These are phyloP conservation scores for Ichneumoninae sp. DNA, from an alignment of 2,888 invertebrate genomes.

Conservation along the genomic window DNA sequence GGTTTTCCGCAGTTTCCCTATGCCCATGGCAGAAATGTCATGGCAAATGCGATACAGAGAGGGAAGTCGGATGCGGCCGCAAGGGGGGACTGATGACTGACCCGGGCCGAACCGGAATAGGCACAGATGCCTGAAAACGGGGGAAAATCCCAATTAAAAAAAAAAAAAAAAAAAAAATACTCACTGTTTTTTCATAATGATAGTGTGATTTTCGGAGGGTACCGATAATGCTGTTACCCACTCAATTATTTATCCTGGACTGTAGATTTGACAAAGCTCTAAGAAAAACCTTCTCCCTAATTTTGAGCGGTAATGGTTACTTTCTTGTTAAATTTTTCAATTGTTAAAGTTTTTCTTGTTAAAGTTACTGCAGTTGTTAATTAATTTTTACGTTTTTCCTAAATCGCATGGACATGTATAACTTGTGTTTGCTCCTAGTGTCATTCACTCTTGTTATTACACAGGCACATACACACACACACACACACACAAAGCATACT, in stretches of 20 bases:
- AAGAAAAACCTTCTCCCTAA: neutral
- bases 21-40: too few relatives aligned
- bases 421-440: slow-evolving; percentile 44
- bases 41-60: too few relatives aligned
- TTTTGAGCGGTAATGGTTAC: neutral
- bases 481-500: slow-evolving; percentile 34
- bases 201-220: too few relatives aligned
- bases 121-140: too few relatives aligned
- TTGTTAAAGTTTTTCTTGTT: neutral
- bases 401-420: neutral
- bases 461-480: slow-evolving; percentile 12
- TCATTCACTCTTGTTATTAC: slow-evolving; percentile 25
- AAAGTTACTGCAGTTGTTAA: neutral
- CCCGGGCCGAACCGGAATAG: too few relatives aligned
- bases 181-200: too few relatives aligned
- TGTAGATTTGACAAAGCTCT: neutral
- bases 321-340: neutral
- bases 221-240: neutral
- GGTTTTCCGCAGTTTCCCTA: too few relatives aligned
- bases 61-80: too few relatives aligned
- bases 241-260: neutral
- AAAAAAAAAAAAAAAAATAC: neutral
- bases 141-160: too few relatives aligned
- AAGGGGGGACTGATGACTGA: too few relatives aligned
- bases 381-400: neutral